Base-by-base conservation (phyloP, 2,888 invertebrate genomes). In the Stratiomys singularior region DNA sequence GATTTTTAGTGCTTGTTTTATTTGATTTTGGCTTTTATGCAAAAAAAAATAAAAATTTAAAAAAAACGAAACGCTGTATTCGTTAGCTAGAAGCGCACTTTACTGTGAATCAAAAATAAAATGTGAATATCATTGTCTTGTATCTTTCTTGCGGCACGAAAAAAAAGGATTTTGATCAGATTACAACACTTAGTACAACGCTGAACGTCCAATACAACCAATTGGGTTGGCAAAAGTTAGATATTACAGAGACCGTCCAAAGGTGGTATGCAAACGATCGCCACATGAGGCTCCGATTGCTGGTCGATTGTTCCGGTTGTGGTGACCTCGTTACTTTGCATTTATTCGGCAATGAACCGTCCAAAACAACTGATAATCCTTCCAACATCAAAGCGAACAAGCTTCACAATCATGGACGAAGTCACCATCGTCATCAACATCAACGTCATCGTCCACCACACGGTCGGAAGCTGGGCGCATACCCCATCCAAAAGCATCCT, bases 291-390 rank as follows among this genome's bases (percentile, higher is more conserved):
- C 89, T 96, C 82, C 91, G 93, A 76, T 89, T 96, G 78, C 90
- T 96, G 82, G 92, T 96, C 81, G 95, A 95, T 88, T 95, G 95
- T 87, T 93, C 93, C 82, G 95, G 95, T 77, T 95, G 95, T 87
- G 92, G 92, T 69, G 90, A 91, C 76, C 90, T 92, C 87, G 92
- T 93, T 84, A 91, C 93, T 81, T 89, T 94, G 83, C 91, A 92
- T 82, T 87, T 92, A 60, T 88, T 89, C 86, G 46, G 69, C 44
- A 27, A 74, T 28, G 18, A 66, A n/a, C n/a, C 25, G 18, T 9
- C 37, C 13, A 71, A 71, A 18, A 52, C 30, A 25, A 82, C 84
- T 74, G 74, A 76, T 71, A 67, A 79, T 44, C 30, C 60, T 74
- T 52, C n/a, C 11, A 27, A 27, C 15, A 0, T 25, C 23, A 66